Percentiles rank a stretch among this genome's conserved stretches.
Evolutionary conservation across 2,797 vertebrate species (phyloP).

Genomic region (Tokudaia tokunoshimensis): DNA sequence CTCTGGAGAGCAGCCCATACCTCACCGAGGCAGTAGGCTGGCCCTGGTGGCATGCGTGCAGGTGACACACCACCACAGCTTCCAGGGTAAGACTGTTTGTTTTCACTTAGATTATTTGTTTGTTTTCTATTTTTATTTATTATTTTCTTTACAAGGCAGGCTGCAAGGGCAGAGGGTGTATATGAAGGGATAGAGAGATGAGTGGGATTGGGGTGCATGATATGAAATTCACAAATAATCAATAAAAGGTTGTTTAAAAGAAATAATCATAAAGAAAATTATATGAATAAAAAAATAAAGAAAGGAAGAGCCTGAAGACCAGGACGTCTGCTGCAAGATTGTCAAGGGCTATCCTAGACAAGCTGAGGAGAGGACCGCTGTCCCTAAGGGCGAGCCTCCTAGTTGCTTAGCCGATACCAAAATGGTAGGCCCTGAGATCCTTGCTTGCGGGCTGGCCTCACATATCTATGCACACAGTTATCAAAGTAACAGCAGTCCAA

Average conservation of each 20-base stretch:
- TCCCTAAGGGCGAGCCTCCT: not conserved
- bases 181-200: not conserved
- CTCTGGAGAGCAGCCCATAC: not conserved
- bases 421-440: not conserved
- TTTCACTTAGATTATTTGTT: not conserved
- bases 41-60: not conserved
- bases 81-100: not conserved
- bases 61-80: not conserved
- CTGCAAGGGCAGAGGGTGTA: not conserved
- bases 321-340: not conserved
- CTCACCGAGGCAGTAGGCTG: not conserved
- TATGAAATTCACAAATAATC: not conserved
- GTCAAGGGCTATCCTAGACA: not conserved
- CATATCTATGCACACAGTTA: not conserved
- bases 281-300: not conserved
- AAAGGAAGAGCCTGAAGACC: not conserved
- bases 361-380: no score
- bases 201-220: not conserved
- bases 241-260: not conserved
- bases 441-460: not conserved
- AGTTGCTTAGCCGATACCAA: not conserved
- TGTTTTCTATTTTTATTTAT: not conserved
- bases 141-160: not conserved
- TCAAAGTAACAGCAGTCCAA: not conserved
- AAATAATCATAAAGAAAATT: not conserved